Evolutionary conservation across 2,797 vertebrate species (phyloP).

Genomic region (Microcaecilia unicolor): DNA sequence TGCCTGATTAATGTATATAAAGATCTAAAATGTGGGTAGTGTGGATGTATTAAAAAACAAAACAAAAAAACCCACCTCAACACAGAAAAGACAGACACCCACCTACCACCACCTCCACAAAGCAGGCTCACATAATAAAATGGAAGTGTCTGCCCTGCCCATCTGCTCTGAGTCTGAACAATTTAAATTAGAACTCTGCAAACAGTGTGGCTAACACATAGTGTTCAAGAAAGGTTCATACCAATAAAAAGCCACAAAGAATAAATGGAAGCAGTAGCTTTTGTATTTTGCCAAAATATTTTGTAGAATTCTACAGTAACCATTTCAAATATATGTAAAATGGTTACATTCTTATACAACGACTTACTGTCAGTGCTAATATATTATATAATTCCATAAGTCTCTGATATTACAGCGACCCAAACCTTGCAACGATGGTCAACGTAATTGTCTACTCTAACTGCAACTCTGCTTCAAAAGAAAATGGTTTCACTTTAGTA

Average conservation of each 20-base stretch:
- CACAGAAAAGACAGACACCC: conserved; percentile 51
- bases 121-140: conserved; percentile 30
- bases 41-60: not conserved
- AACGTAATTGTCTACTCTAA: too few species aligned
- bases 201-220: conserved; percentile 56
- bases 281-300: conserved; percentile 44
- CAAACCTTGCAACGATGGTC: too few species aligned
- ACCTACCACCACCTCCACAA: conserved; percentile 69
- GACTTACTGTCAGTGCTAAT: too few species aligned
- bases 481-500: too few species aligned
- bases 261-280: conserved; percentile 35
- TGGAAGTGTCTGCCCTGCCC: conserved; percentile 57
- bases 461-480: too few species aligned
- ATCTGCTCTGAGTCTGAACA: conserved; percentile 67
- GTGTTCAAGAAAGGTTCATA: conserved; percentile 33
- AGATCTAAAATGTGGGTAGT: not conserved
- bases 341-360: too few species aligned
- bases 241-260: conserved; percentile 25
- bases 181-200: conserved; percentile 61
- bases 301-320: conserved; percentile 25
- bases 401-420: too few species aligned
- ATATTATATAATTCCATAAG: too few species aligned
- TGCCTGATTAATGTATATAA: too few species aligned
- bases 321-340: too few species aligned
- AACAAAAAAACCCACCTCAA: conserved; percentile 8